Evolutionary conservation across 2,113 vertebrate genomes (phyloP).

Genomic region (Catharus fuscescens): DNA sequence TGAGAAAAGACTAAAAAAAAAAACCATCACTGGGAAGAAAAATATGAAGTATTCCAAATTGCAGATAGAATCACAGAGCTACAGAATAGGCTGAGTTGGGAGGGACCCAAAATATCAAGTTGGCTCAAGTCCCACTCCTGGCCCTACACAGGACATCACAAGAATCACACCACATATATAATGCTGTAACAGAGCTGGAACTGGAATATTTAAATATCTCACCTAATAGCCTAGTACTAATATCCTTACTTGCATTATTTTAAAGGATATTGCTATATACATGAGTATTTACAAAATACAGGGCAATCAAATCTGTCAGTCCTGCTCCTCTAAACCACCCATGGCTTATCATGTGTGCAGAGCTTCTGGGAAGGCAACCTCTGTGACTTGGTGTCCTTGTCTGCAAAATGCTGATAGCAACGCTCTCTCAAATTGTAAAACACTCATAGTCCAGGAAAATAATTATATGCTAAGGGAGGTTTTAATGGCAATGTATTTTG

Average conservation of each 20-base stretch:
- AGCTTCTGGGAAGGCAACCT: background rate
- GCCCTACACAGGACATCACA: background rate
- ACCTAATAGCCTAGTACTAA: background rate
- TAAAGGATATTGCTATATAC: background rate
- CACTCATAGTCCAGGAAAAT: background rate
- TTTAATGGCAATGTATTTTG: background rate
- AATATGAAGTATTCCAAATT: background rate
- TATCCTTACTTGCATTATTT: background rate
- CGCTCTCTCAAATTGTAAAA: background rate
- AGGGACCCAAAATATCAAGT: background rate
- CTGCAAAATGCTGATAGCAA: conserved; percentile 29
- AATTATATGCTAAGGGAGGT: background rate
- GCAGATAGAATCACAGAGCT: background rate
- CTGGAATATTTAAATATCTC: background rate
- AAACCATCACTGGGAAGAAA: background rate
- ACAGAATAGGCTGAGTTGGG: background rate
- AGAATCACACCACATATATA: background rate
- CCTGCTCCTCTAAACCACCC: background rate
- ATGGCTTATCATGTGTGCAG: background rate
- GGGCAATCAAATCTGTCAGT: background rate
- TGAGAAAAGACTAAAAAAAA: background rate
- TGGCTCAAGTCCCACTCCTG: background rate
- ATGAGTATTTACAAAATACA: background rate
- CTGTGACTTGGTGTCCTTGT: background rate
- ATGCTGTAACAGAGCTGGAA: background rate